phyloP scores from a whole-genome alignment of 2,797 vertebrate species.

The Taeniopygia guttata region DNA sequence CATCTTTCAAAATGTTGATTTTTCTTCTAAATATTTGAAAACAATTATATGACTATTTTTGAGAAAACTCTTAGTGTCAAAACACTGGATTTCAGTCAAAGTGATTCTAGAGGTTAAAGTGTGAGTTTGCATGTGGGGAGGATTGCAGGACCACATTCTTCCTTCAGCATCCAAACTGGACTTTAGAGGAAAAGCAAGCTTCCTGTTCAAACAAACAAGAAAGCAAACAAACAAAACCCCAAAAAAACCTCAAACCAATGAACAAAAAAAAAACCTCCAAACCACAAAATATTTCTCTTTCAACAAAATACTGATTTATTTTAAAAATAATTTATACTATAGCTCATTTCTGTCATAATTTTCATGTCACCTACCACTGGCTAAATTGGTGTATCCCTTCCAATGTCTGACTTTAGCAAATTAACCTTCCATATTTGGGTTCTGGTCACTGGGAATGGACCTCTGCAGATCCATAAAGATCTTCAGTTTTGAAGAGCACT shows the following conservation, averaged over 20 bases:
- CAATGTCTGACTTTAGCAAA: not conserved
- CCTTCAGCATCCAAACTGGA: not conserved
- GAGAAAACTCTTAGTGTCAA: not conserved
- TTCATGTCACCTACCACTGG: not conserved
- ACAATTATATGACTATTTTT: not conserved
- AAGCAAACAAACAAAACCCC: not conserved
- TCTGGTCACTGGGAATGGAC: not conserved
- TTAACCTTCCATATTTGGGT: not conserved
- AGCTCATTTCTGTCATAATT: not conserved
- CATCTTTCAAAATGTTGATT: slow-evolving; percentile 28
- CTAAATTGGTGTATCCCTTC: not conserved
- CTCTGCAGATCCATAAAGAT: not conserved
- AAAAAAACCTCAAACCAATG: not conserved
- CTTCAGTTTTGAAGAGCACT: not conserved
- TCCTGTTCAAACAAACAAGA: not conserved
- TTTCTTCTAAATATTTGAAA: slow-evolving; percentile 21
- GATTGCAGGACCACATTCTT: not conserved
- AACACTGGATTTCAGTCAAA: not conserved
- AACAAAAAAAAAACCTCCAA: not conserved
- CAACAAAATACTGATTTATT: not conserved
- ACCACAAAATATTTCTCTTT: not conserved
- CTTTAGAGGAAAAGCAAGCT: not conserved
- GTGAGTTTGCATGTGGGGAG: not conserved
- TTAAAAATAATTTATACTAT: not conserved
- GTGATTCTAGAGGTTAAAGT: not conserved